These are phyloP conservation scores for Agrilus cyanescens DNA, from an alignment of 2,888 invertebrate species.

Conservation along the genomic window DNA sequence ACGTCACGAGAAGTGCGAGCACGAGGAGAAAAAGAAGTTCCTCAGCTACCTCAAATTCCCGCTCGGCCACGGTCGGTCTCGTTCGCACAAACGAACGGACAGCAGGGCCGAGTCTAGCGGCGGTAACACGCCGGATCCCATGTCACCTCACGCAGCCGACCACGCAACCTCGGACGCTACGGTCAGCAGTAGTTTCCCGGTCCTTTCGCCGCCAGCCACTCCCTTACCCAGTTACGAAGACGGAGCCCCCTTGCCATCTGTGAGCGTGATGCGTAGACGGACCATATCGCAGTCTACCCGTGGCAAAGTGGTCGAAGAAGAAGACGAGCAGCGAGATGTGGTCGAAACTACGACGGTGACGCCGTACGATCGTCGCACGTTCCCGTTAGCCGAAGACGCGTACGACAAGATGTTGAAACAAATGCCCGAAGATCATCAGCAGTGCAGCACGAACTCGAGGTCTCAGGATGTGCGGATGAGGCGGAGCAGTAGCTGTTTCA, in stretches of 20 bases:
- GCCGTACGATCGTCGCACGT: constrained; percentile 63
- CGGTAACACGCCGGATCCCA: constrained; percentile 59
- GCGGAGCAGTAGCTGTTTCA: constrained; percentile 28
- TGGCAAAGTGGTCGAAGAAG: constrained; percentile 28
- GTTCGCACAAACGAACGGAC: constrained; percentile 53
- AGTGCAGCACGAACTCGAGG: constrained; percentile 26
- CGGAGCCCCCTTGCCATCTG: constrained; percentile 21
- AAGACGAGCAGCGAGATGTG: constrained; percentile 23
- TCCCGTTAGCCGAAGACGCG: constrained; percentile 59
- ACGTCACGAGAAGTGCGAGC: constrained; percentile 68
- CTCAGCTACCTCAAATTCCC: constrained; percentile 43
- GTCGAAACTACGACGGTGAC: constrained; percentile 38
- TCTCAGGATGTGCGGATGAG: constrained; percentile 23
- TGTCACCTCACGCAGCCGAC: constrained; percentile 44
- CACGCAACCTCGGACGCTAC: constrained; percentile 21
- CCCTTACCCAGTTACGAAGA: constrained; percentile 29
- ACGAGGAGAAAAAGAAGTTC: constrained; percentile 70
- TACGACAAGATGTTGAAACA: constrained; percentile 56
- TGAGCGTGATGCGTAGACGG: constrained; percentile 33
- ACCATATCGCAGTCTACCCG: constrained; percentile 41
- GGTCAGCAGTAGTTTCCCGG: constrained; percentile 30
- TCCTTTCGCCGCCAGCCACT: constrained; percentile 42
- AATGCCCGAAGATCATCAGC: constrained; percentile 54
- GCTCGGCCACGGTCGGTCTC: constrained; percentile 35
- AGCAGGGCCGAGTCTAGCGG: constrained; percentile 59